These are phyloP conservation scores for Prenolepis imparis DNA, from an alignment of 2,888 invertebrate species.

Conservation along the genomic window DNA sequence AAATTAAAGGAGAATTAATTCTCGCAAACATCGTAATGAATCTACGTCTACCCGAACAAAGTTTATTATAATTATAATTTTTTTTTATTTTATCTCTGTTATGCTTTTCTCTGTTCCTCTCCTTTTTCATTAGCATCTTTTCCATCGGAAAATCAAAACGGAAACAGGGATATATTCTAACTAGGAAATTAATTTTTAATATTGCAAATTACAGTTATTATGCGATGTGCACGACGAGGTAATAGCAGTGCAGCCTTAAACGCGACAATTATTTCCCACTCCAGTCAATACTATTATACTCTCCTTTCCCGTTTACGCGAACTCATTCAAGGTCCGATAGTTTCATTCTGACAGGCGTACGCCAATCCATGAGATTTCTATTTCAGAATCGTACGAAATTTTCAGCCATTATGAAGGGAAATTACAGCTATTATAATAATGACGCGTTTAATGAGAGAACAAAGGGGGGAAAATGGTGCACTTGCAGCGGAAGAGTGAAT, in stretches of 20 bases:
- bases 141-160: constrained; percentile 12
- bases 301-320: background rate
- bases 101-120: background rate
- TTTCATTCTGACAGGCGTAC: constrained; percentile 30
- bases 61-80: background rate
- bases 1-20: constrained; percentile 26
- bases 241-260: constrained; percentile 20
- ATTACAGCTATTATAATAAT: constrained; percentile 53
- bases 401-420: constrained; percentile 42
- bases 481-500: constrained; percentile 13
- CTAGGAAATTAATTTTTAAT: constrained; percentile 25
- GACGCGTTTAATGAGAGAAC: constrained; percentile 45
- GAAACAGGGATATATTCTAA: background rate
- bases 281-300: constrained; percentile 20
- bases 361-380: constrained; percentile 50
- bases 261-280: constrained; percentile 37
- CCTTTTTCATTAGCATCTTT: background rate
- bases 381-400: constrained; percentile 42
- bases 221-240: constrained; percentile 12
- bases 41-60: background rate
- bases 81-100: background rate
- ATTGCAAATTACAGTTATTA: constrained; percentile 32
- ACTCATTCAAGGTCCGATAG: constrained; percentile 40
- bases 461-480: constrained; percentile 8
- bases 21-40: background rate